A percentile compares a stretch with the other conserved stretches of the same genome.
phyloP scores from a whole-genome alignment of 1,140 invertebrate genomes.

The Linepithema humile region DNA sequence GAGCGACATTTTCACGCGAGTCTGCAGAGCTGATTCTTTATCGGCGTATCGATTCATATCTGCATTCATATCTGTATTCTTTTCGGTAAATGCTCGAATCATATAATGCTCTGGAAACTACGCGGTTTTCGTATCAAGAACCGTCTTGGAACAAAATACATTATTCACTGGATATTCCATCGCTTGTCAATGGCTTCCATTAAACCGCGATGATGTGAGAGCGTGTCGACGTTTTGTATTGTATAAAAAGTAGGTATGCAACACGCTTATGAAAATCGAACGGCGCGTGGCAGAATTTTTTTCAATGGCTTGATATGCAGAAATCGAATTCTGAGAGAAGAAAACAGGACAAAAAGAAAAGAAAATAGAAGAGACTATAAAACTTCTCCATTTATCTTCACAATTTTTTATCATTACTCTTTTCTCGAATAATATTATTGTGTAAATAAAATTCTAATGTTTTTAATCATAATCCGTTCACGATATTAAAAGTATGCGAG shows the following conservation, averaged over 20 bases:
- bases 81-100: too few relatives aligned
- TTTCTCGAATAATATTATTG: neutral
- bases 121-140: too few relatives aligned
- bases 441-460: neutral
- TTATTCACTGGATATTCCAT: neutral
- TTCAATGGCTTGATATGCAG: too few relatives aligned
- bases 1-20: neutral
- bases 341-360: neutral
- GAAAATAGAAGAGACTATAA: too few relatives aligned
- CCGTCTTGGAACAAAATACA: neutral
- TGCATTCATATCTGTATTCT: too few relatives aligned
- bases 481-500: neutral
- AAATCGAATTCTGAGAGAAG: too few relatives aligned
- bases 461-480: neutral
- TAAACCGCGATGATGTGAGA: neutral
- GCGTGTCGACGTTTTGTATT: neutral
- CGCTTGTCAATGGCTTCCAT: neutral
- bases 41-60: too few relatives aligned
- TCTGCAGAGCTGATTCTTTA: too few relatives aligned
- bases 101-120: too few relatives aligned
- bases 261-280: neutral
- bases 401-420: too few relatives aligned
- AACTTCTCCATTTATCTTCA: too few relatives aligned
- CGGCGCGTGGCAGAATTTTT: too few relatives aligned
- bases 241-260: neutral